phyloP scores from a whole-genome alignment of 2,797 vertebrate species.

The Avahi laniger region DNA sequence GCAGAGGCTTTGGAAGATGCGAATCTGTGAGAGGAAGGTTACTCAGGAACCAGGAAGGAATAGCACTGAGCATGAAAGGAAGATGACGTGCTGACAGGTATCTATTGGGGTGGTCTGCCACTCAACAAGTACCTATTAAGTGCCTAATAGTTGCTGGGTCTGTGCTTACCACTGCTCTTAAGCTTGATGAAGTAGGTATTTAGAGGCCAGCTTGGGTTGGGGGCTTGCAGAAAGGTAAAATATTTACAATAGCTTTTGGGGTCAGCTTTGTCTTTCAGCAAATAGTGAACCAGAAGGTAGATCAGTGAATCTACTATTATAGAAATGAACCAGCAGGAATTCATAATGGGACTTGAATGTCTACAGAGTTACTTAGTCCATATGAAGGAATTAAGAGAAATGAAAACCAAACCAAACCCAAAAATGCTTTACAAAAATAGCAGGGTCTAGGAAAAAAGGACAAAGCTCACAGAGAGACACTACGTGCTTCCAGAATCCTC shows the following conservation, averaged over 20 bases:
- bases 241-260: not conserved
- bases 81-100: not conserved
- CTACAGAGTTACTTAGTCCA: not conserved
- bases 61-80: not conserved
- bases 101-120: not conserved
- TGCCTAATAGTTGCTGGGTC: not conserved
- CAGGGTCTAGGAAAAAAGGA: not conserved
- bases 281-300: not conserved
- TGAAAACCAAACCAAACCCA: not conserved
- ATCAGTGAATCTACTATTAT: not conserved
- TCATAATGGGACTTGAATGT: not conserved
- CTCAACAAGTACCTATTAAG: not conserved
- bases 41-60: not conserved
- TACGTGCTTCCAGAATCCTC: not conserved
- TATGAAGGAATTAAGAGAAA: not conserved
- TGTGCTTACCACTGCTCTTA: not conserved
- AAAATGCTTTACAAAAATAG: not conserved
- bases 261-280: not conserved
- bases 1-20: not conserved
- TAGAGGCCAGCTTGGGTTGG: not conserved
- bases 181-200: not conserved
- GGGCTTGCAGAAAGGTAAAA: not conserved
- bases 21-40: not conserved
- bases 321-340: not conserved
- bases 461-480: not conserved